Evolutionary conservation across 1,140 invertebrate genomes (phyloP).

Genomic region (Samia ricini): DNA sequence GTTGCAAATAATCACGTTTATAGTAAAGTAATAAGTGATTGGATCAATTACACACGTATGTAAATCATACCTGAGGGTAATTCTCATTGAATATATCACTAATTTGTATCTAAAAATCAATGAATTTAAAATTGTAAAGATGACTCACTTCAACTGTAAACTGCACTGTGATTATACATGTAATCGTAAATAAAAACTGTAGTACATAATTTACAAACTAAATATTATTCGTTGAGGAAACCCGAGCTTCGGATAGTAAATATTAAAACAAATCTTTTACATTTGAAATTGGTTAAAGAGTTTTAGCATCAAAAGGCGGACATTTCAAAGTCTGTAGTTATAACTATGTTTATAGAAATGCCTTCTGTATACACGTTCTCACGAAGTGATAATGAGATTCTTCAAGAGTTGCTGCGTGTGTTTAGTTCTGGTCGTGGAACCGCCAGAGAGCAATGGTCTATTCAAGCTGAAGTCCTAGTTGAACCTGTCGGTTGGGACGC

Average conservation of each 20-base stretch:
- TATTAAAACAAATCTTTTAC: too few species aligned
- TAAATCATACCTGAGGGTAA: background rate
- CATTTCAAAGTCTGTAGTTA: background rate
- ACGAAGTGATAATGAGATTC: conserved; percentile 55
- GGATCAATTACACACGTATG: background rate
- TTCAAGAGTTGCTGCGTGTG: conserved; percentile 55
- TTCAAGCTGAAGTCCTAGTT: conserved; percentile 59
- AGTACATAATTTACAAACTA: too few species aligned
- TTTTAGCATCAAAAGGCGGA: too few species aligned
- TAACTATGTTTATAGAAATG: conserved; percentile 43
- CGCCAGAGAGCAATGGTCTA: conserved; percentile 56
- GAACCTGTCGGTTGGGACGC: conserved; percentile 69
- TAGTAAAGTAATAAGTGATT: too few species aligned
- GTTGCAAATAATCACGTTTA: background rate
- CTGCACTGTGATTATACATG: background rate
- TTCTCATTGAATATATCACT: background rate
- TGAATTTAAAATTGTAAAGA: background rate
- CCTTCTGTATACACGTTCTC: conserved; percentile 57
- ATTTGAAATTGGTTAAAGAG: too few species aligned
- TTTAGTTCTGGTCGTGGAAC: conserved; percentile 53
- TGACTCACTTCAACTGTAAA: conserved; percentile 2
- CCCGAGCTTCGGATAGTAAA: too few species aligned
- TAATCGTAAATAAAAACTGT: background rate
- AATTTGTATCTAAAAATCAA: background rate
- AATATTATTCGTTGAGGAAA: too few species aligned